These are phyloP conservation scores for Drosophila incognita DNA, from an alignment of 2,888 invertebrate genomes.

Conservation along the genomic window DNA sequence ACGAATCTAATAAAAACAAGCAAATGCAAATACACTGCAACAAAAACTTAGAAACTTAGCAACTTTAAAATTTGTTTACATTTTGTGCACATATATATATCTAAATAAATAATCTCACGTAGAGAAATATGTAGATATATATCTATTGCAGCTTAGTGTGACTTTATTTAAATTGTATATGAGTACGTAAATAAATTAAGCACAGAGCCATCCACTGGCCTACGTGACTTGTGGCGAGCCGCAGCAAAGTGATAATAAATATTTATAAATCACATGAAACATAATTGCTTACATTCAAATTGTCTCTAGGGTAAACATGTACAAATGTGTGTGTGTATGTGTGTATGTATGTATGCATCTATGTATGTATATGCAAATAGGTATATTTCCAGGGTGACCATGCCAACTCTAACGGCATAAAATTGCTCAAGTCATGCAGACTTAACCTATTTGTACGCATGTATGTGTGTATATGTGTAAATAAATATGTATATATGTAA, in stretches of 20 bases:
- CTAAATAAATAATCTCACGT: neutral
- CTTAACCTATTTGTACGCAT: too few relatives aligned
- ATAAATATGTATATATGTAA: neutral
- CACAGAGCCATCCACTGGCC: constrained; percentile 23
- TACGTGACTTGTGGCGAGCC: constrained; percentile 42
- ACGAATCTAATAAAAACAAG: constrained; percentile 1
- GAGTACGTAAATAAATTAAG: constrained; percentile 3
- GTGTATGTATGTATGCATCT: too few relatives aligned
- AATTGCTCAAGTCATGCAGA: constrained; percentile 1
- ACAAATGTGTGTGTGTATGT: too few relatives aligned
- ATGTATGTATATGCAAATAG: neutral
- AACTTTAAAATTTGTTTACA: neutral
- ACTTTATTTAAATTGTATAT: neutral
- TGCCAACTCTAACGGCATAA: neutral
- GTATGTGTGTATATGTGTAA: neutral
- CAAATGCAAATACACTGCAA: constrained; percentile 25
- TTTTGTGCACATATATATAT: neutral
- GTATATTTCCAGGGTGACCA: neutral
- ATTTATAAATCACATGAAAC: constrained; percentile 7
- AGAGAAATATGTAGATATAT: constrained; percentile 1
- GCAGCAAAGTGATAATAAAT: constrained; percentile 14
- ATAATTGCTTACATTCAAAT: neutral
- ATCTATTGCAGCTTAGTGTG: neutral
- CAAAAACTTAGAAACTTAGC: neutral
- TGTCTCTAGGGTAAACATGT: neutral